A percentile compares a stretch with the other conserved stretches of the same genome.
phyloP scores from a whole-genome alignment of 2,888 invertebrate species.

The Galerucella nymphaeae region DNA sequence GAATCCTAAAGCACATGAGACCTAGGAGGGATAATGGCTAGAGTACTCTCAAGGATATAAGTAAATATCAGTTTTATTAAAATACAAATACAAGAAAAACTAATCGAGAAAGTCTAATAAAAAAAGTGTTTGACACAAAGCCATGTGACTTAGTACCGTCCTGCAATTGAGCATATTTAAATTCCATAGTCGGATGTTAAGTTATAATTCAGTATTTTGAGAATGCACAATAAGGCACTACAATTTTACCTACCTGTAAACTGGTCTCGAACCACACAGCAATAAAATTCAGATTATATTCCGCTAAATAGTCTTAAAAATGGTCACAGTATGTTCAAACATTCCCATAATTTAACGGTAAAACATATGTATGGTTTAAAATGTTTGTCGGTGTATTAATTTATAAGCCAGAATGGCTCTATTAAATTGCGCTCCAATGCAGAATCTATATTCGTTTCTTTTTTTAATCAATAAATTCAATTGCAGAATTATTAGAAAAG shows the following conservation, averaged over 20 bases:
- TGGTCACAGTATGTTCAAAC: slow-evolving; percentile 58
- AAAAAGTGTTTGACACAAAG: background rate
- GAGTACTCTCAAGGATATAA: too few relatives aligned
- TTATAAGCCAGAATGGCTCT: slow-evolving; percentile 63
- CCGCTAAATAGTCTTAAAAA: slow-evolving; percentile 57
- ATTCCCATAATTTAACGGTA: slow-evolving; percentile 59
- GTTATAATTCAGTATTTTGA: slow-evolving; percentile 45
- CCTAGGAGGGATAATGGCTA: too few relatives aligned
- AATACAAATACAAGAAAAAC: background rate
- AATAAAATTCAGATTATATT: slow-evolving; percentile 57
- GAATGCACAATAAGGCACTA: slow-evolving; percentile 49
- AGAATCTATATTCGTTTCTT: slow-evolving; percentile 14
- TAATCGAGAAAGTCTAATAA: background rate
- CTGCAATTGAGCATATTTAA: slow-evolving; percentile 19
- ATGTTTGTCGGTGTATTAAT: slow-evolving; percentile 63
- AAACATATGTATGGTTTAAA: slow-evolving; percentile 56
- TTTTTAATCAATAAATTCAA: slow-evolving; percentile 45
- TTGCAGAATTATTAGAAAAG: slow-evolving; percentile 39
- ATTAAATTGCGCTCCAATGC: slow-evolving; percentile 57
- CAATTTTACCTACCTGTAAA: slow-evolving; percentile 52
- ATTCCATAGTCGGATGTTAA: slow-evolving; percentile 20
- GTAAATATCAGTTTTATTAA: too few relatives aligned
- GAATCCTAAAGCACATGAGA: too few relatives aligned
- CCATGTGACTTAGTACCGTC: background rate
- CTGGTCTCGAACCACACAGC: slow-evolving; percentile 49